Base-by-base conservation (phyloP, 1,140 invertebrate species). In the Nomia melanderi region DNA sequence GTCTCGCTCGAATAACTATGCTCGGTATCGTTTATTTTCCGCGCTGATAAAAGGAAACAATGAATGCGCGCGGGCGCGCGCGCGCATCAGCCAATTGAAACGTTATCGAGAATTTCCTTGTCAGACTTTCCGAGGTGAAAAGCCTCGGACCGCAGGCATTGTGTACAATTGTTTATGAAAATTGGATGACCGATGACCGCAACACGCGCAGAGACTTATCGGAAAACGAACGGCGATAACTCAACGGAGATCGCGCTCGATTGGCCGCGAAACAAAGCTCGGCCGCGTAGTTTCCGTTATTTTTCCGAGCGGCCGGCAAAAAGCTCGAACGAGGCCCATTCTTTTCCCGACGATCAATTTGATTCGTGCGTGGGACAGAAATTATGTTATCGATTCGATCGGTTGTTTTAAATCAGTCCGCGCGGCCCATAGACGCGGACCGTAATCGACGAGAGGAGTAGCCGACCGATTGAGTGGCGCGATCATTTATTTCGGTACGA, bases 401-500 rank as follows among this genome's bases (percentile, higher is more conserved):
- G 29, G 57, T 41, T 69, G 47, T 25, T 56, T 29, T 54, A 54
- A 76, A 76, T 67, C 71, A n/a, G 8, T n/a, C 53, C 7, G 39
- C 20, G 54, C 20, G 7, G 3, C 6, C n/a, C 14, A 5, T 5
- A 29, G 29, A 50, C 54, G 41, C 12, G 29, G 27, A 31, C 31
- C 41, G 53, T 74, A 64, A 78, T 57, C 47, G 50, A 36, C 31
- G 36, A 14, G 27, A 54, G 50, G n/a, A 56, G 27, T 36, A 31
- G 9, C 9, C 31, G 44, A 9, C 9, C 41, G 60, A 65, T 60
- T 20, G 73, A 36, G 39, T 25, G 64, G 4, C n/a, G 56, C n/a
- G 64, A 88, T 77, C 77, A 88, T 88, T 93, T 93, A 93, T 65
- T 71, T 60, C 39, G 31, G 7, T 33, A 36, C 31, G 33, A 73